Conservation (phyloP, 2,797 vertebrate species). For the Leptoclinus maculatus region DNA sequence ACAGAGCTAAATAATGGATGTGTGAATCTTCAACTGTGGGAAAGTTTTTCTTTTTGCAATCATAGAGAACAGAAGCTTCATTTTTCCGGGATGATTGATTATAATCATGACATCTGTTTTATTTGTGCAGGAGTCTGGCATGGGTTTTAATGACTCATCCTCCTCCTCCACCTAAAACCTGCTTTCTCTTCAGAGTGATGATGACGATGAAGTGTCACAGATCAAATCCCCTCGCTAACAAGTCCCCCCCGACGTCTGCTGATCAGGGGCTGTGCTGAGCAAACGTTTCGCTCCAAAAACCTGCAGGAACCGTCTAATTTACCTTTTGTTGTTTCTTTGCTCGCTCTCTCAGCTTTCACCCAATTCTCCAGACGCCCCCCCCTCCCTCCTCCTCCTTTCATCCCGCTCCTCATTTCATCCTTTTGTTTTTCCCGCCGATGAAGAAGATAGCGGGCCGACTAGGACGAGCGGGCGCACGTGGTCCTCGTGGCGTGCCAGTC, state of each 20-base stretch:
- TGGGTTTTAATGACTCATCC: slow-evolving; percentile 61
- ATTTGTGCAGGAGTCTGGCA: slow-evolving; percentile 36
- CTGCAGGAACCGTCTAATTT: slow-evolving; percentile 54
- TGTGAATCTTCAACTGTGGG: slow-evolving; percentile 40
- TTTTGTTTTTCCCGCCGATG: slow-evolving; percentile 68
- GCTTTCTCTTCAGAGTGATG: slow-evolving; percentile 6
- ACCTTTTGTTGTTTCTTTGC: slow-evolving; percentile 46
- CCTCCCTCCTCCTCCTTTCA: slow-evolving; percentile 23
- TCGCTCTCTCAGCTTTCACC: slow-evolving; percentile 8
- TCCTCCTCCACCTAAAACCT: background rate
- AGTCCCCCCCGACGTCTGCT: slow-evolving; percentile 21
- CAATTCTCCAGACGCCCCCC: slow-evolving; percentile 26
- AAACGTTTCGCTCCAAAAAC: slow-evolving; percentile 20
- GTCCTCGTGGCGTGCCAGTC: slow-evolving; percentile 53
- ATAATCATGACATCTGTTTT: slow-evolving; percentile 56
- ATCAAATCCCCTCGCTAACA: slow-evolving; percentile 25
- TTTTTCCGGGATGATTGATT: slow-evolving; percentile 54
- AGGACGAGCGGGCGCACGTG: slow-evolving; percentile 33
- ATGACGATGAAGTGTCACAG: slow-evolving; percentile 36
- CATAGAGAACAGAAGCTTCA: slow-evolving; percentile 50
- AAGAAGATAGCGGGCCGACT: slow-evolving; percentile 56
- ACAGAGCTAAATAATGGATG: slow-evolving; percentile 71
- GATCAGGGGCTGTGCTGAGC: slow-evolving; percentile 32
- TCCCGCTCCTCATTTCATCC: slow-evolving; percentile 54
- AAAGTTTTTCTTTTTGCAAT: slow-evolving; percentile 38